Percentiles rank a stretch among this genome's conserved stretches.
Conservation (phyloP, 2,113 vertebrate genomes). For the Daboia siamensis region DNA sequence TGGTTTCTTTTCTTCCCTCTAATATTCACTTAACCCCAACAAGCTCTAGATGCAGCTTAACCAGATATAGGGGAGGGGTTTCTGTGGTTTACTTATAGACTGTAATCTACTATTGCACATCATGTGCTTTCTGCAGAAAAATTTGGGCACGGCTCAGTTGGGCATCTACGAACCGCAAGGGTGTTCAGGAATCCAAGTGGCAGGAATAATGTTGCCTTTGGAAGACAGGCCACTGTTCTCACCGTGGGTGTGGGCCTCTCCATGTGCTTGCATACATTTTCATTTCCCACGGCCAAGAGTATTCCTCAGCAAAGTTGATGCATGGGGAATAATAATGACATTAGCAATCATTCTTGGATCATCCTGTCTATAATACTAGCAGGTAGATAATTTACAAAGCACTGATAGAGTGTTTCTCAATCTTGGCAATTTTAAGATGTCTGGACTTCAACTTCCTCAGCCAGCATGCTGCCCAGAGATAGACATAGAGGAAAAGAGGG, state of each 20-base stretch:
- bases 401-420: accelerated
- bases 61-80: not conserved
- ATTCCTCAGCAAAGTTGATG: conserved; percentile 49
- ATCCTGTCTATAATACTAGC: not conserved
- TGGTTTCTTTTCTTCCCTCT: not conserved
- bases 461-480: not conserved
- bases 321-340: not conserved
- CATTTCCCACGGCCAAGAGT: conserved; percentile 31
- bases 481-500: not conserved
- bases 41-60: conserved; percentile 38
- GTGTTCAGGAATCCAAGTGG: conserved; percentile 10
- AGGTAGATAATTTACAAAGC: accelerated
- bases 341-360: not conserved
- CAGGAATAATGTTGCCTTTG: conserved; percentile 19
- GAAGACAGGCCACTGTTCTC: accelerated
- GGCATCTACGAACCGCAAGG: not conserved
- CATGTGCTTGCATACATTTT: conserved; percentile 30
- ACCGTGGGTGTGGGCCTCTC: accelerated
- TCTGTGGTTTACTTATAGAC: conserved; percentile 29
- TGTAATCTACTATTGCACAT: conserved; percentile 38
- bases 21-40: conserved; percentile 14
- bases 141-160: conserved; percentile 32
- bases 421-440: not conserved
- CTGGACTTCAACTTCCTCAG: not conserved
- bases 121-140: conserved; percentile 16